A percentile compares a stretch with the other conserved stretches of the same genome.
Conservation (phyloP, 2,797 vertebrate genomes). For the Danio jaintianensis region DNA sequence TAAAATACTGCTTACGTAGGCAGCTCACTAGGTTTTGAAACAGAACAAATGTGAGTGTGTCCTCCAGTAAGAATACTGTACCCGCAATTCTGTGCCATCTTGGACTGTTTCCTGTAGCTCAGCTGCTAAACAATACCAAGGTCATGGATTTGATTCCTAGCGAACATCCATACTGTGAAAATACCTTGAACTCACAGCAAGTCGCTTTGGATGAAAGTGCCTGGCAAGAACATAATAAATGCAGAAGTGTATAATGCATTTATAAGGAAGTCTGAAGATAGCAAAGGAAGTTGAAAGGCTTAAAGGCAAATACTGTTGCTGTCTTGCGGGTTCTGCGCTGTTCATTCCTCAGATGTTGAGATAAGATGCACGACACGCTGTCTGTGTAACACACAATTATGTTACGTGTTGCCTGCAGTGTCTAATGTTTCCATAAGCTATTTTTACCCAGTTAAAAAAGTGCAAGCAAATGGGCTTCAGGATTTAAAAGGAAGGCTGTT, state of each 20-base stretch:
- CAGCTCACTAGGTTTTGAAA: background rate
- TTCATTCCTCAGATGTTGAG: slow-evolving; percentile 27
- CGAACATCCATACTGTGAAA: background rate
- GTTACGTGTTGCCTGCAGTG: slow-evolving; percentile 30
- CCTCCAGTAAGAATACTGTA: slow-evolving; percentile 21
- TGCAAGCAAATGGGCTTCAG: slow-evolving; percentile 27
- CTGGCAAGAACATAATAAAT: slow-evolving; percentile 32
- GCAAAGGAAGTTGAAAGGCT: slow-evolving; percentile 26
- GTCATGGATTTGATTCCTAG: slow-evolving; percentile 28
- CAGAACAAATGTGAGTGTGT: background rate
- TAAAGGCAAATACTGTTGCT: slow-evolving; percentile 13
- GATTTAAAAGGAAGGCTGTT: slow-evolving; percentile 17
- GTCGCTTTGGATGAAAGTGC: slow-evolving; percentile 2
- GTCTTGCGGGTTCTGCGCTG: slow-evolving; percentile 4
- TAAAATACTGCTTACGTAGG: slow-evolving; percentile 23
- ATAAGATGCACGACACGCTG: background rate
- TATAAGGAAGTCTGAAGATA: slow-evolving; percentile 22
- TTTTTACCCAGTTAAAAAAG: slow-evolving; percentile 36
- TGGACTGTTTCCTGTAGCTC: slow-evolving; percentile 34
- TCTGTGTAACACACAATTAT: slow-evolving; percentile 25
- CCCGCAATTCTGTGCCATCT: slow-evolving; percentile 13
- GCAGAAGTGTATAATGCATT: slow-evolving; percentile 27
- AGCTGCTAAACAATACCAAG: slow-evolving; percentile 10
- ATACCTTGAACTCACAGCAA: slow-evolving; percentile 13
- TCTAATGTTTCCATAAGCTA: slow-evolving; percentile 26